Conservation (phyloP, 1,140 invertebrate species). For the Diploscapter pachys region DNA sequence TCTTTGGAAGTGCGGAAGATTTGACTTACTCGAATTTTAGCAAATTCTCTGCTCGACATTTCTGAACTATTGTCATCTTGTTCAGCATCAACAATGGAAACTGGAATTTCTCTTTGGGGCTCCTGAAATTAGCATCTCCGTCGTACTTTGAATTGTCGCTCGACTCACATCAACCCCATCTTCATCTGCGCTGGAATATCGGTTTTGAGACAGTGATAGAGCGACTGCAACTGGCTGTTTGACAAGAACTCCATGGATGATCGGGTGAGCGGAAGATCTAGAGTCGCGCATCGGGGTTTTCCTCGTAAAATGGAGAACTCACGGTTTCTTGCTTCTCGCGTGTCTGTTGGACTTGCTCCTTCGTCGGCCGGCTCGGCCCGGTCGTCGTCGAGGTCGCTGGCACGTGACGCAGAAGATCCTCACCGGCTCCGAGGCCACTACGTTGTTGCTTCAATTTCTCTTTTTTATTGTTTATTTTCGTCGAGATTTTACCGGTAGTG, state of each 20-base stretch:
- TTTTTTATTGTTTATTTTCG: not conserved
- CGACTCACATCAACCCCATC: too few species aligned
- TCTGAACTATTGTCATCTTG: too few species aligned
- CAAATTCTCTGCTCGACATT: too few species aligned
- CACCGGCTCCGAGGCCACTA: slow-evolving; percentile 38
- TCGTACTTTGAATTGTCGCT: too few species aligned
- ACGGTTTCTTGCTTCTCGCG: slow-evolving; percentile 9
- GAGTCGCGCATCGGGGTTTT: slow-evolving; percentile 5
- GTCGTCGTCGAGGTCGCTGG: slow-evolving; percentile 35
- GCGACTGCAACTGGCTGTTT: slow-evolving; percentile 25
- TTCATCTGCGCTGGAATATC: too few species aligned
- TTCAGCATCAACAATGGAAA: too few species aligned
- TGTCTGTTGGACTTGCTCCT: slow-evolving; percentile 4
- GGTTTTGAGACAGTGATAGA: not conserved
- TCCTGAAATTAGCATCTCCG: too few species aligned
- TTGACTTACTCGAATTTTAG: too few species aligned
- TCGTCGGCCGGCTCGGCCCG: slow-evolving; percentile 16
- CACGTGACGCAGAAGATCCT: slow-evolving; percentile 47
- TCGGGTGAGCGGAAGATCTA: slow-evolving; percentile 22
- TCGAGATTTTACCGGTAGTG: slow-evolving; percentile 41
- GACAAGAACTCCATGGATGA: slow-evolving; percentile 28
- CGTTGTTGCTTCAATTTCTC: slow-evolving; percentile 44
- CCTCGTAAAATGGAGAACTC: slow-evolving; percentile 9
- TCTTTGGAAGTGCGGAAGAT: too few species aligned
- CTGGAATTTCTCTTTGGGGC: too few species aligned